Evolutionary conservation across 2,113 vertebrate genomes (phyloP).

Genomic region (Pterocles burchelli): DNA sequence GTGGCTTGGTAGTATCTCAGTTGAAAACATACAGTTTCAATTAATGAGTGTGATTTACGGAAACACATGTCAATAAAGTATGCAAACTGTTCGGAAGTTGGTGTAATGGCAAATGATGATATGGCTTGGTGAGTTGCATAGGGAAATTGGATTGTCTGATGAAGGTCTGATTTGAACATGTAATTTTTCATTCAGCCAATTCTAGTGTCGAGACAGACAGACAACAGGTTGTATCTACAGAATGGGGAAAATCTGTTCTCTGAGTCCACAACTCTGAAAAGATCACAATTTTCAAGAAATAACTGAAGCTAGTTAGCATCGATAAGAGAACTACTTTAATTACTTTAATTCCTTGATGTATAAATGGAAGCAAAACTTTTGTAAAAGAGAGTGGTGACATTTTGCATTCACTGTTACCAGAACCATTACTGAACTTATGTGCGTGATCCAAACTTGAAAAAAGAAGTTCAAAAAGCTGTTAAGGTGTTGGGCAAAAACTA

Average conservation of each 20-base stretch:
- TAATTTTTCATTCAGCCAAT: neutral
- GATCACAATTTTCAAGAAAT: neutral
- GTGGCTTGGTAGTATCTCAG: neutral
- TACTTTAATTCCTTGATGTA: neutral
- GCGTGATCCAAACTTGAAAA: neutral
- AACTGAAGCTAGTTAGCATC: neutral
- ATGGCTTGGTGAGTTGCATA: neutral
- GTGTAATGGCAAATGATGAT: neutral
- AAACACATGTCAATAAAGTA: neutral
- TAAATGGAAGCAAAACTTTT: neutral
- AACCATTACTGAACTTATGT: neutral
- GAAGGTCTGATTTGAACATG: neutral
- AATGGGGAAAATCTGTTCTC: neutral
- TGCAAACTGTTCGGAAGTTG: fast-evolving
- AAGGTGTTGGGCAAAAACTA: neutral
- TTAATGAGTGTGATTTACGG: neutral
- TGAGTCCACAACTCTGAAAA: neutral
- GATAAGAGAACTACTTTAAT: neutral
- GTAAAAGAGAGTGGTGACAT: neutral
- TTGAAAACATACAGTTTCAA: neutral
- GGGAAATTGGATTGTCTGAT: neutral
- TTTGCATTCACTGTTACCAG: neutral
- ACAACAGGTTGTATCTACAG: neutral
- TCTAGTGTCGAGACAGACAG: neutral
- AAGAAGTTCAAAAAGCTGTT: neutral